These are phyloP conservation scores for Montipora cactus DNA, from an alignment of 64 coral and sea anemone species.

Conservation along the genomic window DNA sequence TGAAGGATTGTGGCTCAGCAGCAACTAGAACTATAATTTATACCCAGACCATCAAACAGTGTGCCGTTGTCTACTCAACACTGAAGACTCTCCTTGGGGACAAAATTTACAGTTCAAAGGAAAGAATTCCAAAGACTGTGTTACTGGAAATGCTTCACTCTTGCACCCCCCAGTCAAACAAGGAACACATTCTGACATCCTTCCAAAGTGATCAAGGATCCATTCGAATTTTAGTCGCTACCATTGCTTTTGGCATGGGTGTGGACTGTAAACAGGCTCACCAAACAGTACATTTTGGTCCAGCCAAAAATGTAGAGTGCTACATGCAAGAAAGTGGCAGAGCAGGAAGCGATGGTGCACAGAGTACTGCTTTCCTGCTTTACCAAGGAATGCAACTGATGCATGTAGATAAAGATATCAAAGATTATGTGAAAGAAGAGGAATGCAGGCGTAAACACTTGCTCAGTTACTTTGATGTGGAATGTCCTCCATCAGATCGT, in stretches of 20 bases:
- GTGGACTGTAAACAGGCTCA: slow-evolving; percentile 53
- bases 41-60: slow-evolving; percentile 58
- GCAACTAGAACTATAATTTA: slow-evolving; percentile 74
- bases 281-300: slow-evolving; percentile 73
- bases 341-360: slow-evolving; percentile 22
- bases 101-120: neutral
- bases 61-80: slow-evolving; percentile 1
- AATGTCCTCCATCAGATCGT: neutral
- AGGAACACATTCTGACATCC: neutral
- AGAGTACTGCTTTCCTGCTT: slow-evolving; percentile 1
- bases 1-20: neutral
- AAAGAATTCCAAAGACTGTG: slow-evolving; percentile 1
- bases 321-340: slow-evolving; percentile 57
- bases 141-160: slow-evolving; percentile 29
- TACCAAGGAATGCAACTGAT: slow-evolving; percentile 29
- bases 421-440: slow-evolving; percentile 3
- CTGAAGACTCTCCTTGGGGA: neutral
- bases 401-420: slow-evolving; percentile 49
- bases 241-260: slow-evolving; percentile 44
- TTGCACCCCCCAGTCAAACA: slow-evolving; percentile 14
- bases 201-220: neutral
- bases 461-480: slow-evolving; percentile 1
- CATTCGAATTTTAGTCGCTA: slow-evolving; percentile 41
- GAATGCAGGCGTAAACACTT: neutral
- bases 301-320: slow-evolving; percentile 71